Evolutionary conservation across 2,797 vertebrate species (phyloP), one percentile per base, ranked within the genome.

Genomic region (Otus scops): DNA sequence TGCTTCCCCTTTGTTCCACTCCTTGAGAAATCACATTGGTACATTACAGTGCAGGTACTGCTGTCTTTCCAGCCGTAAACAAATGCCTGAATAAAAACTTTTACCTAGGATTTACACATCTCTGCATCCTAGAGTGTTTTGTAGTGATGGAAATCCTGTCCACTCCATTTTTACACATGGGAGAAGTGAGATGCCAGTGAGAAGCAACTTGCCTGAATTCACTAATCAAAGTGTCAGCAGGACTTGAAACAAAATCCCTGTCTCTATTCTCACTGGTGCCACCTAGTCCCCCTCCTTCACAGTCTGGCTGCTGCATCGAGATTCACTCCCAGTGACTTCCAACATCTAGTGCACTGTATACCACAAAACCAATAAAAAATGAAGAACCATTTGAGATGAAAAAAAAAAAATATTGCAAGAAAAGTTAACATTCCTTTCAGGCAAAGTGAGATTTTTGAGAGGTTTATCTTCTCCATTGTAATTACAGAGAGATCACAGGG

Each of bases 201-300:
- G 39, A 39, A 70, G 27, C 11, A 19, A 70, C 57, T 56, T 51
- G 19, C 26, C 11, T 68, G 56, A 82, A 27, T 4, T 82, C 27
- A 51, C 3, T 0, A 0, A 78, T 16, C 13, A 45, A 89, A 79
- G 20, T 7, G 2, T 56, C 16, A 39, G 11, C 67, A 83, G 64
- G 14, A 53, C 24, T 38, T 80, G 64, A 74, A 73, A 61, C 2
- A 76, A 73, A 54, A 1, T 12, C 16, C 18, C 12, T 3, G 11
- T 26, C 17, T 54, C 26, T 23, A 68, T 53, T 41, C 23, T 45
- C 32, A 50, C 27, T 4, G 1, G 6, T 47, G 41, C 10, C 48
- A 65, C 21, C 36, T 16, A 32, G 9, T 43, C 53, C 61, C 67
- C 11, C 28, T 75, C 10, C 32, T 77, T 60, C 39, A 27, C 15